phyloP scores from a whole-genome alignment of 2,113 vertebrate species.

The Herpetotheres cachinnans region DNA sequence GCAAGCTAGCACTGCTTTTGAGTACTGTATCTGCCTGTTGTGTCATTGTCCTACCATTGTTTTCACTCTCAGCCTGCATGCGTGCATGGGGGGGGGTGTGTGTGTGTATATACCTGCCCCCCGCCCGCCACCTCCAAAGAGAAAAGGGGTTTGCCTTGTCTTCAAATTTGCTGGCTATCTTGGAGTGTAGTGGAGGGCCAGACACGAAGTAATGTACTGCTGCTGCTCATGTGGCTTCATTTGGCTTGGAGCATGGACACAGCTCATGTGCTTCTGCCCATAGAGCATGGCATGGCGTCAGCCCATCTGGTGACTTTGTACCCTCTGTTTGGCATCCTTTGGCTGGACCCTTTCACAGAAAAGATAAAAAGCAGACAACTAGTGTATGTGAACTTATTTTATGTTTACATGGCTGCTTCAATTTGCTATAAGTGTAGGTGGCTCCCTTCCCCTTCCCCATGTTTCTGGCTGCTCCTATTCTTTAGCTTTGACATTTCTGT shows the following conservation, averaged over 20 bases:
- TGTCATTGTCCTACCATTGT: neutral
- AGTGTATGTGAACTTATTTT: neutral
- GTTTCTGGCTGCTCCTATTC: neutral
- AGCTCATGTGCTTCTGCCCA: rapidly evolving
- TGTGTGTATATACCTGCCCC: neutral
- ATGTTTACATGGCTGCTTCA: neutral
- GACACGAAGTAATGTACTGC: neutral
- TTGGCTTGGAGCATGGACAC: neutral
- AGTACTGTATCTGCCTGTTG: neutral
- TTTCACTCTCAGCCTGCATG: neutral
- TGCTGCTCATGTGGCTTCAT: rapidly evolving
- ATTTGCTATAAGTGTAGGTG: neutral
- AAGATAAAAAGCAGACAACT: neutral
- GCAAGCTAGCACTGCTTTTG: neutral
- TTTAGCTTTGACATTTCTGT: neutral
- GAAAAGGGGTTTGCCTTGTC: neutral
- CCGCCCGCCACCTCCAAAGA: too few relatives aligned
- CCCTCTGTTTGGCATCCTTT: neutral
- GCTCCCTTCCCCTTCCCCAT: neutral
- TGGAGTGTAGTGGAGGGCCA: neutral
- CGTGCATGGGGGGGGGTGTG: too few relatives aligned
- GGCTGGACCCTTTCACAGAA: neutral
- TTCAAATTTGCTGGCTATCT: neutral
- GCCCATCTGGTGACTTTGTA: neutral
- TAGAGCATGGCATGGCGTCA: neutral